Evolutionary conservation across 2,888 invertebrate species (phyloP), one percentile per base, ranked within the genome.

Genomic region (Cheilosia soror): DNA sequence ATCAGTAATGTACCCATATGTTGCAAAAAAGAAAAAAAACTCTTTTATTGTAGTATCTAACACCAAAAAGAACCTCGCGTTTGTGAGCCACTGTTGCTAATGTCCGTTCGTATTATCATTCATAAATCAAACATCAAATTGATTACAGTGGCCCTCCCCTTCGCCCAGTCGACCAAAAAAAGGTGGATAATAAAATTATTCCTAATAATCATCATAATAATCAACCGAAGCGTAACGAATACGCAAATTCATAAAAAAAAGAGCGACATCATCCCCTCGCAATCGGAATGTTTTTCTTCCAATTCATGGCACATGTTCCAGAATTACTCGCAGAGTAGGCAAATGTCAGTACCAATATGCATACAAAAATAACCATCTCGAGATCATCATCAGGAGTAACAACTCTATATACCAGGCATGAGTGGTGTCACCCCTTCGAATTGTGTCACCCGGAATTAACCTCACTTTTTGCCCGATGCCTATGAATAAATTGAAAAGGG

Each of bases 111-210:
- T 88, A 91, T 91, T 91, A 90, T 90, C 89, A 89, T 90, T 90
- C 91, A 91, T 91, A 90, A 91, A 91, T 91, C 90, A 90, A 88
- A 89, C 88, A 80, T 78, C 81, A 90, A 91, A 91, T 90, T 90
- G 90, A 89, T 90, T 87, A 88, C 87, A 49, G 65, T 72, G 58
- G 73, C 77, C 77, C 69, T 55, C 81, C 63, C 47, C 77, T 66
- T 55, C 62, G n/a, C 6, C 51, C 60, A n/a, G 29, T 7, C 65
- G 7, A 25, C 44, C 15, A 62, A 53, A 62, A 83, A 51, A 71
- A 63, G 6, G 62, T 42, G 58, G 71, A 71, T 62, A 82, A 80
- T 69, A 84, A 87, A 84, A 87, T 78, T 84, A 78, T 81, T 85
- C 81, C 87, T 85, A 75, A 85, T 85, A 85, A 76, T 80, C 86